These are phyloP conservation scores for Drosophila monieri DNA, from an alignment of 2,888 invertebrate species.

Conservation along the genomic window DNA sequence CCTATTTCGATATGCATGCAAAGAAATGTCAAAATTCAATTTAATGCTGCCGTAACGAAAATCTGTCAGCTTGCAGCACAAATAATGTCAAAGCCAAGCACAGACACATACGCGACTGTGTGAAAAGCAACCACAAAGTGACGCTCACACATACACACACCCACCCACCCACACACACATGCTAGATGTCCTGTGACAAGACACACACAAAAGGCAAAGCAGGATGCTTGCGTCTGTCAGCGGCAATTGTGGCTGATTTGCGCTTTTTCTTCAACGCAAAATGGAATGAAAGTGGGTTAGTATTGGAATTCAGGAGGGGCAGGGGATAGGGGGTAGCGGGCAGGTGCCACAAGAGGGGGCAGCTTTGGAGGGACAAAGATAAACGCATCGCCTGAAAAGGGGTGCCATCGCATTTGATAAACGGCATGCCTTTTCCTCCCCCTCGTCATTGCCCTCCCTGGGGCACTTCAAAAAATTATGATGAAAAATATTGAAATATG, in stretches of 20 bases:
- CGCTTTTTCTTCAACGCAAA: slow-evolving; percentile 61
- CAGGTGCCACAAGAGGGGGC: neutral
- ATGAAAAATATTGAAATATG: neutral
- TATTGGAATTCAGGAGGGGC: neutral
- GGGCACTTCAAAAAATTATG: neutral
- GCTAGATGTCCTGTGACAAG: slow-evolving; percentile 26
- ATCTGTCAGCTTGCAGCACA: slow-evolving; percentile 78
- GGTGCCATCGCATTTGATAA: slow-evolving; percentile 64
- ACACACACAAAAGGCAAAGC: slow-evolving; percentile 46
- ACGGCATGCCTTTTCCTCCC: slow-evolving; percentile 42
- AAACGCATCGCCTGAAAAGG: slow-evolving; percentile 33
- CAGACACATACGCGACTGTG: slow-evolving; percentile 16
- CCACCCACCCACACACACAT: neutral
- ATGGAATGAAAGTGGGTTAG: slow-evolving; percentile 2
- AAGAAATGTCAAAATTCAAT: slow-evolving; percentile 79
- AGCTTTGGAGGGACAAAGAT: slow-evolving; percentile 23
- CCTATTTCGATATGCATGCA: slow-evolving; percentile 55
- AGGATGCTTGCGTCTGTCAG: slow-evolving; percentile 71
- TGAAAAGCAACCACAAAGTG: slow-evolving; percentile 37
- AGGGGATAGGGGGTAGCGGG: neutral
- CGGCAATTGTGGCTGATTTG: slow-evolving; percentile 78
- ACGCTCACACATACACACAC: slow-evolving; percentile 15
- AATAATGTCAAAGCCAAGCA: slow-evolving; percentile 75
- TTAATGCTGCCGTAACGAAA: slow-evolving; percentile 75
- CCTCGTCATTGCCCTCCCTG: neutral